Conservation (phyloP, 2,797 vertebrate genomes). For the Schizothorax lantsangensis region DNA sequence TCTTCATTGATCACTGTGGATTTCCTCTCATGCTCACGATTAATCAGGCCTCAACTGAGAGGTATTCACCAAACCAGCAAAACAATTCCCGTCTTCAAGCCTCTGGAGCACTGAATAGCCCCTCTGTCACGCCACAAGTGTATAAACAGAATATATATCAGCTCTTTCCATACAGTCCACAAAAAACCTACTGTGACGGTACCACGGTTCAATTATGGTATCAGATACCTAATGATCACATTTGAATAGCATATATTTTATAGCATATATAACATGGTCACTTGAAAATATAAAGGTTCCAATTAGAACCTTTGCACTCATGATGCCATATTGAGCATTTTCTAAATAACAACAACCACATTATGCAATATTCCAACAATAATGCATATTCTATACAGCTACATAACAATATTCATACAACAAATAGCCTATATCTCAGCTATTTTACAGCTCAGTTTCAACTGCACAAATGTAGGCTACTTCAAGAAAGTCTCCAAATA, state of each 20-base stretch:
- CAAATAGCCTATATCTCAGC: not conserved
- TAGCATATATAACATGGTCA: not conserved
- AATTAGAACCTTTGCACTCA: not conserved
- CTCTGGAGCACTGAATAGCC: slow-evolving; percentile 1
- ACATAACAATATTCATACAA: not conserved
- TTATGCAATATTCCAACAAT: not conserved
- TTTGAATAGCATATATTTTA: not conserved
- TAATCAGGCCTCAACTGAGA: not conserved
- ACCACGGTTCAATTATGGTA: too few species aligned
- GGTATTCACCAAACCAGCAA: not conserved
- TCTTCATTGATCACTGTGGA: not conserved
- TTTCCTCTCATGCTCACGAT: not conserved
- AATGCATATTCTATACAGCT: not conserved
- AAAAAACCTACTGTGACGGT: not conserved
- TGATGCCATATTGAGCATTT: not conserved
- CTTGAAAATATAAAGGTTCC: not conserved
- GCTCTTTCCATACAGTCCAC: slow-evolving; percentile 9
- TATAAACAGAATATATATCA: slow-evolving; percentile 20
- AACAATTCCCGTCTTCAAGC: slow-evolving; percentile 15
- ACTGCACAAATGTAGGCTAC: not conserved
- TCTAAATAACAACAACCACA: not conserved
- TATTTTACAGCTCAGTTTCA: not conserved
- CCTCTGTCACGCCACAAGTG: not conserved
- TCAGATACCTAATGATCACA: not conserved
- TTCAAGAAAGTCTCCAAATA: not conserved